These are phyloP conservation scores for Stictocephala bisonia DNA, from an alignment of 2,888 invertebrate species.

Conservation along the genomic window DNA sequence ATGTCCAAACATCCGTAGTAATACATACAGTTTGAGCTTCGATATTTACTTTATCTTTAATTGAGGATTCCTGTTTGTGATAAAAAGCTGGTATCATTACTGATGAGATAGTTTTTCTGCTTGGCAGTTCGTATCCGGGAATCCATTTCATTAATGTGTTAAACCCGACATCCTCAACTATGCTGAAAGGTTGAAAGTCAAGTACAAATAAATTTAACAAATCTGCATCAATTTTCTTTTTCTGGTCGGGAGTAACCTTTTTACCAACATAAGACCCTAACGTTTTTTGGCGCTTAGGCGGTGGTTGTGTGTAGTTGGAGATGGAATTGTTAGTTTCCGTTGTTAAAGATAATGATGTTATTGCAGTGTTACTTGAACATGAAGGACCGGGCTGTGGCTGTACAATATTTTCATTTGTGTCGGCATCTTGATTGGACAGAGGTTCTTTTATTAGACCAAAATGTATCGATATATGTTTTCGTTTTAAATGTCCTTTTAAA, in stretches of 20 bases:
- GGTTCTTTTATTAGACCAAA: neutral
- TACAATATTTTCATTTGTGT: neutral
- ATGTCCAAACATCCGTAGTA: neutral
- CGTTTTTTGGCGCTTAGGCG: neutral
- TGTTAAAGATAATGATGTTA: neutral
- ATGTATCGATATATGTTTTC: neutral
- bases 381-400: neutral
- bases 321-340: too few species aligned
- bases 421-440: neutral
- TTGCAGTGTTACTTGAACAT: neutral
- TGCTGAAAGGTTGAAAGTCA: neutral
- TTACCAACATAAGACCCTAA: neutral
- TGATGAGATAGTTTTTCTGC: neutral
- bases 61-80: neutral
- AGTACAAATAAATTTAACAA: conserved; percentile 3
- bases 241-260: neutral
- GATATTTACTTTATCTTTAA: neutral
- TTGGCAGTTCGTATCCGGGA: neutral
- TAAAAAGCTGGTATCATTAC: conserved; percentile 1
- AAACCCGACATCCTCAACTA: neutral
- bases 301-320: neutral
- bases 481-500: conserved; percentile 1
- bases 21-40: neutral
- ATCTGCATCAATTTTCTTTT: neutral
- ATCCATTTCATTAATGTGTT: neutral